Evolutionary conservation across 2,797 vertebrate species (phyloP), one percentile per base, ranked within the genome.

Genomic region (Botia kubotai): DNA sequence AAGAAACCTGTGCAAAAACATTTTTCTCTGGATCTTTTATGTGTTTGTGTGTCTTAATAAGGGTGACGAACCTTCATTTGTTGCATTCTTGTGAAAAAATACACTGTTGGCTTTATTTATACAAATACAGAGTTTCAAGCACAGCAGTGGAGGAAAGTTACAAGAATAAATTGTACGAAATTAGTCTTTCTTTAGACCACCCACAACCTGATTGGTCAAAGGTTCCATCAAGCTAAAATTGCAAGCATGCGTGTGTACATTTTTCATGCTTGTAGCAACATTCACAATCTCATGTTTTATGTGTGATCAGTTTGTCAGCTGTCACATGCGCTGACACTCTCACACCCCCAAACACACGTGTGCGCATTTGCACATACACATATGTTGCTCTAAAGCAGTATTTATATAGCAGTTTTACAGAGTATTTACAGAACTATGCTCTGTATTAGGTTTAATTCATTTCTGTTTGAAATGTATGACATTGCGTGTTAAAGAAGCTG

Each of bases 151-250:
- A 72, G 17, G 70, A 12, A 48, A 55, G 66, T 55, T 48, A 73
- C 11, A 21, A 14, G 6, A 21, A 46, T n/a, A 21, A 21, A 19
- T 52, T 17, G 63, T 16, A 17, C 5, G 8, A n/a, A n/a, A 67
- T 50, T 46, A 14, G 36, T 80, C 79, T 80, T 46, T 29, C 16
- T 11, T 33, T 23, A 48, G 79, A 80, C 79, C 79, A 80, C 79
- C 79, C 79, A 80, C 62, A 80, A 74, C 7, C 79, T 80, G 79
- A 80, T 80, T 74, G 79, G 71, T 74, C 62, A 73, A 68, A 80
- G 53, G 71, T 72, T 80, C 16, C 70, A 80, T 80, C 71, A 80
- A 68, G 79, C 70, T 68, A 80, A 74, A 80, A 80, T 80, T 74
- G 79, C 79, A 48, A 67, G 73, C 16, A 60, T 21, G 39, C 73